Evolutionary conservation across 2,797 vertebrate genomes (phyloP).

Genomic region (Denticeps clupeoides): DNA sequence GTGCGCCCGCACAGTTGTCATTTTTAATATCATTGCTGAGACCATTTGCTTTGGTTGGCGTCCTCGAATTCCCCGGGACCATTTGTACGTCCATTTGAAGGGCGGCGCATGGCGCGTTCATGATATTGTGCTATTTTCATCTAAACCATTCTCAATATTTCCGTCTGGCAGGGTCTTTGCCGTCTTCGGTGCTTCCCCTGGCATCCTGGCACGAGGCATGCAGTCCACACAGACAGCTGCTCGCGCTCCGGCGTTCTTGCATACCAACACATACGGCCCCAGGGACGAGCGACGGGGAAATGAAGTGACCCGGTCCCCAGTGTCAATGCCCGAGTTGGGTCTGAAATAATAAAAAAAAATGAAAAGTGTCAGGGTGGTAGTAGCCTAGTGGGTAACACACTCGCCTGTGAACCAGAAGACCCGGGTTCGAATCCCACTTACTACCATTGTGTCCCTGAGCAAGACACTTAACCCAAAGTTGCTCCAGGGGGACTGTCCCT

Average conservation of each 20-base stretch:
- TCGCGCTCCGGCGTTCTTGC: constrained; percentile 73
- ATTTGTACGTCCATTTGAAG: constrained; percentile 2
- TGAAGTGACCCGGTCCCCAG: constrained; percentile 45
- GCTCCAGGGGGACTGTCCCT: too few relatives aligned
- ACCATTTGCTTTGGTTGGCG: background rate
- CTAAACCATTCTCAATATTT: constrained; percentile 73
- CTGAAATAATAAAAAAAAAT: too few relatives aligned
- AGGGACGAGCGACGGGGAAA: constrained; percentile 54
- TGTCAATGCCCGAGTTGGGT: constrained; percentile 3
- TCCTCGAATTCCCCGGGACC: background rate
- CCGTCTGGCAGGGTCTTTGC: constrained; percentile 70
- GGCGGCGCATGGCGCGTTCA: constrained; percentile 35
- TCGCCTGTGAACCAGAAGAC: too few relatives aligned
- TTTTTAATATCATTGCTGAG: too few relatives aligned
- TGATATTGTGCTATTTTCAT: constrained; percentile 80
- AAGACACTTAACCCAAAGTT: too few relatives aligned
- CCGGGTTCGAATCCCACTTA: too few relatives aligned
- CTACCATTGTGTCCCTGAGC: too few relatives aligned
- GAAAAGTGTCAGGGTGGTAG: too few relatives aligned
- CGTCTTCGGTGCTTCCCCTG: constrained; percentile 76
- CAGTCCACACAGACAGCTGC: constrained; percentile 83
- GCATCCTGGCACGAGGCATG: constrained; percentile 80
- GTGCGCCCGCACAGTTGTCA: too few relatives aligned
- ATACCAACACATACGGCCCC: constrained; percentile 64
- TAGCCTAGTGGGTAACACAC: too few relatives aligned